phyloP scores from a whole-genome alignment of 2,113 vertebrate species.

The Zonotrichia leucophrys region DNA sequence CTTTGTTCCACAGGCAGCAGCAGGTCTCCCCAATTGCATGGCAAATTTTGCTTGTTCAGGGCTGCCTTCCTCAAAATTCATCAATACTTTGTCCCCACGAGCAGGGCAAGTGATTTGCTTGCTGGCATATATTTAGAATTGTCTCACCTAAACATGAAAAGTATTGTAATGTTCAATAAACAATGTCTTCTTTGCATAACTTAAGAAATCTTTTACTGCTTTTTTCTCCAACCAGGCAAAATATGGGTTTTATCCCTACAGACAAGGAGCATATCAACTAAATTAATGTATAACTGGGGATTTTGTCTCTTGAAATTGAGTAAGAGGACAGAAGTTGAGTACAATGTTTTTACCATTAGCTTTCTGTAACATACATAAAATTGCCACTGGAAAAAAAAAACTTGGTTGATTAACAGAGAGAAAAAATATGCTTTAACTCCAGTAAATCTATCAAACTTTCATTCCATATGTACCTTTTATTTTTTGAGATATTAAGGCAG shows the following conservation, averaged over 20 bases:
- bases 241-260: background rate
- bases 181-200: background rate
- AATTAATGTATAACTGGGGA: background rate
- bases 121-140: background rate
- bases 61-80: background rate
- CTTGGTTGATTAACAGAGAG: background rate
- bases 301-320: background rate
- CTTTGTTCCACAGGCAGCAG: background rate
- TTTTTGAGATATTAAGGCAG: background rate
- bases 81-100: background rate
- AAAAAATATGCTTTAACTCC: background rate
- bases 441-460: background rate
- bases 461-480: background rate
- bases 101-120: background rate
- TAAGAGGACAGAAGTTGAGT: background rate
- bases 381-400: background rate
- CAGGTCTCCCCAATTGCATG: fast-evolving
- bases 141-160: background rate
- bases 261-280: background rate
- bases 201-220: background rate
- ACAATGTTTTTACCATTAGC: background rate
- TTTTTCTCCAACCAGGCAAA: background rate
- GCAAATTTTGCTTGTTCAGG: background rate
- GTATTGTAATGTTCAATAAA: background rate
- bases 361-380: background rate